These are phyloP conservation scores for Leptarthrus brevirostris DNA, from an alignment of 2,888 invertebrate genomes.

Conservation along the genomic window DNA sequence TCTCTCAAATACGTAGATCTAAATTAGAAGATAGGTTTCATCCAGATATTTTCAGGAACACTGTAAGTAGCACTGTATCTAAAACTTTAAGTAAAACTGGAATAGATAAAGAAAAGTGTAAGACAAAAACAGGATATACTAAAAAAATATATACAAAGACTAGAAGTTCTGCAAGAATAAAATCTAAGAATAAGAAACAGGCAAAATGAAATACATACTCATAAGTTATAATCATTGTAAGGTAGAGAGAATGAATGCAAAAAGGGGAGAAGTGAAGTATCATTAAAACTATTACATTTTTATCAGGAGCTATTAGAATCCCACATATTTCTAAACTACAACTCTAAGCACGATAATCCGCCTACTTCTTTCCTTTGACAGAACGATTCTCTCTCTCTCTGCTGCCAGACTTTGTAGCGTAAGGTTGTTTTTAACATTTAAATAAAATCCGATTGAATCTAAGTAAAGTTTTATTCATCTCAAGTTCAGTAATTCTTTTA, in stretches of 20 bases:
- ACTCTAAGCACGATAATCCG: no score
- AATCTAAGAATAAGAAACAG: neutral
- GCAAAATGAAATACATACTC: neutral
- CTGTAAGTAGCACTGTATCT: neutral
- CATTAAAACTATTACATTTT: no score
- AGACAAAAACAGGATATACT: neutral
- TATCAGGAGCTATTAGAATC: no score
- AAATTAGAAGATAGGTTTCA: neutral
- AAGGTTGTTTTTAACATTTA: no score
- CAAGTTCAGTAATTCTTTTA: no score
- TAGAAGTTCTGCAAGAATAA: neutral
- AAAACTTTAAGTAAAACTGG: neutral
- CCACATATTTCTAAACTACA: no score
- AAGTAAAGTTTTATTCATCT: no score
- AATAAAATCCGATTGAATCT: no score
- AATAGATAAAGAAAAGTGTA: neutral
- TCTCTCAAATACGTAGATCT: neutral
- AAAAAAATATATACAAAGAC: neutral
- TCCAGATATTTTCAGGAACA: neutral
- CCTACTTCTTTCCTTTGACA: no score
- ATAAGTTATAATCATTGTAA: neutral
- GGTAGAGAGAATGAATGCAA: neutral
- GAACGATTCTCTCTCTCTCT: no score
- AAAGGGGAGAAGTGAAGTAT: neutral
- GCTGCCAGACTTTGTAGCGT: no score